Evolutionary conservation across 2,797 vertebrate genomes (phyloP).

Genomic region (Myotis planiceps): DNA sequence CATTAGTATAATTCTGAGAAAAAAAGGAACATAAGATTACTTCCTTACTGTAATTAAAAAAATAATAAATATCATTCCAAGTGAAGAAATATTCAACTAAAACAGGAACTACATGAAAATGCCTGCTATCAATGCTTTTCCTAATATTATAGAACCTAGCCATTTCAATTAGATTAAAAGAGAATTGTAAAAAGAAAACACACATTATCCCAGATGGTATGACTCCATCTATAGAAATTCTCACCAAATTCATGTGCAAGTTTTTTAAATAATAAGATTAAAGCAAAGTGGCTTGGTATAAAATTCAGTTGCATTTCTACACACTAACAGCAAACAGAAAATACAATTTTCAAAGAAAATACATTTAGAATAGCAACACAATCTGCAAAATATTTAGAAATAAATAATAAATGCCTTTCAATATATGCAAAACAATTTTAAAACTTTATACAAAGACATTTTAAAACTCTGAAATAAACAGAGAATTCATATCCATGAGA

Average conservation of each 20-base stretch:
- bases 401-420: neutral
- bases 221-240: neutral
- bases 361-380: neutral
- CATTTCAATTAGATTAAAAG: neutral
- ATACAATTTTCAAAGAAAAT: conserved; percentile 7
- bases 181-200: neutral
- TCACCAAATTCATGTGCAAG: neutral
- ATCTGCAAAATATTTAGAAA: neutral
- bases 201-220: neutral
- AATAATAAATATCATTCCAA: neutral
- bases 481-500: neutral
- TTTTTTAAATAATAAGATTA: neutral
- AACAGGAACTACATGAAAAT: neutral
- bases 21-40: neutral
- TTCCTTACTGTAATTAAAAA: neutral
- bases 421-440: neutral
- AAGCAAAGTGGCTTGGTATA: neutral
- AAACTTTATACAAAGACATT: neutral
- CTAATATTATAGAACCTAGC: neutral
- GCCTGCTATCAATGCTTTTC: neutral
- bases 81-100: neutral
- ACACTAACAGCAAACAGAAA: neutral
- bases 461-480: neutral
- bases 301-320: neutral
- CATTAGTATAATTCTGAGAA: neutral